Percentiles rank a stretch among this genome's conserved stretches.
phyloP scores from a whole-genome alignment of 1,140 invertebrate species.

The Pentalonia nigronervosa region DNA sequence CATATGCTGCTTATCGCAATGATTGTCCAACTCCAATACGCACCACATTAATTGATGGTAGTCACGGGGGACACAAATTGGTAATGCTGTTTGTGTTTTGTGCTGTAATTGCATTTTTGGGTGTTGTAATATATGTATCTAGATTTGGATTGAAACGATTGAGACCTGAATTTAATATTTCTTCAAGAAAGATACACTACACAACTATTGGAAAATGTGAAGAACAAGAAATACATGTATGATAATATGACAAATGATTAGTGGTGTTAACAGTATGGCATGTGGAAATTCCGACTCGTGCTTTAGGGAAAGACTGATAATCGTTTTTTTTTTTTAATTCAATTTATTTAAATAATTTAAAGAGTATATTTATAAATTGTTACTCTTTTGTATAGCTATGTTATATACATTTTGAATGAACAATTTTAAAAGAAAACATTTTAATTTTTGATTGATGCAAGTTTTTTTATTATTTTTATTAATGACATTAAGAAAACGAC shows the following conservation, averaged over 20 bases:
- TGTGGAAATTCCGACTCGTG: conserved; percentile 51
- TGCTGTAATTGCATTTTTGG: conserved; percentile 60
- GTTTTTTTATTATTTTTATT: conserved; percentile 47
- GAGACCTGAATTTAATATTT: conserved; percentile 72
- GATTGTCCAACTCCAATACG: conserved; percentile 46
- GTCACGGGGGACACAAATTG: conserved; percentile 62
- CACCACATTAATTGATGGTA: conserved; percentile 42
- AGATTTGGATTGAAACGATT: conserved; percentile 68
- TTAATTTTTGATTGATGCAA: conserved; percentile 28
- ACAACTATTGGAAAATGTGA: conserved; percentile 72
- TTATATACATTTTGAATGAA: neutral
- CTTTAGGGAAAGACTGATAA: conserved; percentile 57
- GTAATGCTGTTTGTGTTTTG: conserved; percentile 64
- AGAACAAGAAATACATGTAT: conserved; percentile 65
- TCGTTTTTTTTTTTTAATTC: conserved; percentile 9
- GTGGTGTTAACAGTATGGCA: conserved; percentile 40
- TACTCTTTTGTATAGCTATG: conserved; percentile 46
- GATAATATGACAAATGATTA: conserved; percentile 58
- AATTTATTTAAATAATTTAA: conserved; percentile 20
- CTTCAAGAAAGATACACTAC: conserved; percentile 77
- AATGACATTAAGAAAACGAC: conserved; percentile 28
- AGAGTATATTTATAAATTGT: conserved; percentile 35
- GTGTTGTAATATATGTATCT: conserved; percentile 71
- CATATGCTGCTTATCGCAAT: neutral
- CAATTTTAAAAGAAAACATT: conserved; percentile 2